These are phyloP conservation scores for Caenorhabditis imperialis DNA, from an alignment of 2,888 invertebrate species.

Conservation along the genomic window DNA sequence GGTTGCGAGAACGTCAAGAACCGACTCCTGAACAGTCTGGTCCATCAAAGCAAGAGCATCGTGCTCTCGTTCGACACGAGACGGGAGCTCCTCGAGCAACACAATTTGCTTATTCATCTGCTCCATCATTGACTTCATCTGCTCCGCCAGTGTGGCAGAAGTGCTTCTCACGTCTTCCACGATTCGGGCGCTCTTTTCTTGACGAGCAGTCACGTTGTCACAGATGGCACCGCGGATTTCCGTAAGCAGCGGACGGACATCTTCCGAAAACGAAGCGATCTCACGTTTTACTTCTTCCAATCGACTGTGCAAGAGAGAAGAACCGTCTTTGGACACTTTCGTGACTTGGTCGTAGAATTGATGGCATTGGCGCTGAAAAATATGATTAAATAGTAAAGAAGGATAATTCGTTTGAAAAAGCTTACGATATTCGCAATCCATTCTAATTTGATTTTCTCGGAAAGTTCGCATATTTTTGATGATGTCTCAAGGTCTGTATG, in stretches of 20 bases:
- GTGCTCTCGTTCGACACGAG: conserved; percentile 15
- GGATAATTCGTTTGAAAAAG: too few species aligned
- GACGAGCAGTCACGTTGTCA: conserved; percentile 6
- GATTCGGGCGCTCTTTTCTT: neutral
- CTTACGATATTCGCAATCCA: too few species aligned
- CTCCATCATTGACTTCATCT: neutral
- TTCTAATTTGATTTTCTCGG: too few species aligned
- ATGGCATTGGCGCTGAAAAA: conserved; percentile 6
- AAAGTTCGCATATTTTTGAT: too few species aligned
- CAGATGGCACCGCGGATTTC: conserved; percentile 21
- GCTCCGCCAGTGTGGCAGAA: conserved; percentile 2
- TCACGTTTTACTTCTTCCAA: conserved; percentile 20
- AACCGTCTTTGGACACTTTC: neutral
- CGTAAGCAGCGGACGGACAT: conserved; percentile 19
- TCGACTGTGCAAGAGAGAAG: neutral
- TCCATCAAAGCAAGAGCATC: conserved; percentile 10
- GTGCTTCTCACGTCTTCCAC: conserved; percentile 1
- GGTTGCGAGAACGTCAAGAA: neutral
- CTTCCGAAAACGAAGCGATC: conserved; percentile 13
- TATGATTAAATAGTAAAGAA: neutral
- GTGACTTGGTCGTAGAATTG: conserved; percentile 7
- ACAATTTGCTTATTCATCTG: conserved; percentile 8
- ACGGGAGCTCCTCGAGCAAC: conserved; percentile 12
- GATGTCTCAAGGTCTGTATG: too few species aligned
- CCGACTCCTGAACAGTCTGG: conserved; percentile 10